Evolutionary conservation across 2,113 vertebrate species (phyloP), one percentile per base, ranked within the genome.

Genomic region (Dicaeum eximium): DNA sequence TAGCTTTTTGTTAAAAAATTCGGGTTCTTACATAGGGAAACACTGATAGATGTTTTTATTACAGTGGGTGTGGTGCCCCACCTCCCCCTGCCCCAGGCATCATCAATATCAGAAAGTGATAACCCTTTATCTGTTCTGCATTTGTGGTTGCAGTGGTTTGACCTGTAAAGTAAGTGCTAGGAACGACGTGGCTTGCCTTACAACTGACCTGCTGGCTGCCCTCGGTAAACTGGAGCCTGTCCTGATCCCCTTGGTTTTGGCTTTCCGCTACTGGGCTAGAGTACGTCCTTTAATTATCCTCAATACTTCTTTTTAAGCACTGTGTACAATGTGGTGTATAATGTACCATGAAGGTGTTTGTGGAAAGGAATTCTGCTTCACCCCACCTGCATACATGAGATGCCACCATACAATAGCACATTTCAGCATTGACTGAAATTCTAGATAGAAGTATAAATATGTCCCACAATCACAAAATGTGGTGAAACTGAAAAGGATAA

Each of bases 191-290:
- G 99, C 99, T 86, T 99, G 99, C 97, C 99, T 99, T 97, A 99
- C 99, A 87, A 99, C 99, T 96, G 99, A 99, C 96, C 98, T 99
- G 94, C 97, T 99, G 96, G 98, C 99, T 96, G 98, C 99, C 6
- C 97, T 99, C 88, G 98, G 98, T 45, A 98, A 98, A 96, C 97
- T 98, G 97, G 99, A 99, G 96, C 99, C 99, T 79, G 98, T 99
- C 80, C 97, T 99, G 94, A 98, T 98, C 87, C 99, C 99, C 5
- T 97, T 99, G 98, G 99, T 99, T 79, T 96, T 99, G 98, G 99
- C 99, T 58, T 99, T 99, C 98, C 99, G 99, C 67, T 99, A 99
- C 96, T 99, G 99, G 99, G 99, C 99, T 42, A 98, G 98, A 98
- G 99, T 99, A 97, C 98, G 98, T 97, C 4, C 8, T 6, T 50